Percentiles rank a stretch among this genome's conserved stretches.
Evolutionary conservation across 2,113 vertebrate genomes (phyloP).

Genomic region (Oreotrochilus melanogaster): DNA sequence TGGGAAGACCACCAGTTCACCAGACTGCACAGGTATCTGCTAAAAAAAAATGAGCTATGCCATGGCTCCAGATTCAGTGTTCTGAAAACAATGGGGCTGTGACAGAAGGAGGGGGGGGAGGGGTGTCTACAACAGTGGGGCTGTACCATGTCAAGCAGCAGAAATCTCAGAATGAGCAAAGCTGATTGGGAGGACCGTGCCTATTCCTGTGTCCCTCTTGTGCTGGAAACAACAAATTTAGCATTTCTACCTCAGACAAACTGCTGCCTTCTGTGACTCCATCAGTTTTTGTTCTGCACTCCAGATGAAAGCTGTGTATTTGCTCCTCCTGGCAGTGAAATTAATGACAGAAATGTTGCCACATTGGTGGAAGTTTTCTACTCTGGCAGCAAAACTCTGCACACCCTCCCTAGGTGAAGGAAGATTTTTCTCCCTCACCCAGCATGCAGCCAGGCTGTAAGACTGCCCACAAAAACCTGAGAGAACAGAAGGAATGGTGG

Average conservation of each 20-base stretch:
- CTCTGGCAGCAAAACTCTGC: neutral
- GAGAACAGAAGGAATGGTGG: neutral
- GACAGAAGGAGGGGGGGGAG: neutral
- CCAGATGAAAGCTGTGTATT: neutral
- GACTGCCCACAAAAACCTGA: neutral
- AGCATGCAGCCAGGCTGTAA: too few species aligned
- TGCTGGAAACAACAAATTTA: neutral
- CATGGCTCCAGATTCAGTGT: neutral
- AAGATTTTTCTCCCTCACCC: neutral
- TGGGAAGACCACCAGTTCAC: neutral
- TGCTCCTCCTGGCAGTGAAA: neutral
- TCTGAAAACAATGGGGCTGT: fast-evolving
- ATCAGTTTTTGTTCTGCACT: neutral
- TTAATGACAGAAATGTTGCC: neutral
- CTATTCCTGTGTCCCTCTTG: neutral
- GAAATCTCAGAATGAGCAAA: neutral
- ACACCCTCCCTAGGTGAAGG: neutral
- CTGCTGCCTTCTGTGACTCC: neutral
- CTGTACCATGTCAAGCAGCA: neutral
- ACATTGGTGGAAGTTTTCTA: neutral
- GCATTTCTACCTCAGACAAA: neutral
- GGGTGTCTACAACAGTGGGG: neutral
- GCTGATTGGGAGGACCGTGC: neutral
- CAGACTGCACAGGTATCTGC: neutral
- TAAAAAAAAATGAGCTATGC: neutral